phyloP scores from a whole-genome alignment of 2,888 invertebrate genomes.

The Acrobasis consociella region DNA sequence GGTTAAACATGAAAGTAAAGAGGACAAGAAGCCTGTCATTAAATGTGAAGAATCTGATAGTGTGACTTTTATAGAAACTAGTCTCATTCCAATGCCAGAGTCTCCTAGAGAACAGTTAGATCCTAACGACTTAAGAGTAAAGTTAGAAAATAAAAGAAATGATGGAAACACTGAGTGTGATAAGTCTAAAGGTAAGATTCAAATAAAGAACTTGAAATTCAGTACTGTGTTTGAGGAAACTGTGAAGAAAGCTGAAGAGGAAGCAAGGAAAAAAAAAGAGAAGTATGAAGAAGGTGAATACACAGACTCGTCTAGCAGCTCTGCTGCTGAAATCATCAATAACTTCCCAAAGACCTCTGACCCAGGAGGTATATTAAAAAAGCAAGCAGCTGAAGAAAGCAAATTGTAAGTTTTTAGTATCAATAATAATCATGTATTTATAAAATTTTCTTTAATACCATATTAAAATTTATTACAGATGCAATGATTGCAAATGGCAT shows the following conservation, averaged over 20 bases:
- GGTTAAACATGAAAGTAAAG: constrained; percentile 25
- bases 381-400: constrained; percentile 74
- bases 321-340: constrained; percentile 59
- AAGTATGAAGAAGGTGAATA: constrained; percentile 86
- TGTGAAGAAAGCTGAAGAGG: constrained; percentile 85
- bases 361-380: constrained; percentile 73
- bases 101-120: constrained; percentile 59
- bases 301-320: constrained; percentile 71
- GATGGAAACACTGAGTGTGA: constrained; percentile 58
- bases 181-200: constrained; percentile 82
- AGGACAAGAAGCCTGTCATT: constrained; percentile 38
- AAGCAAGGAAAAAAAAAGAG: constrained; percentile 83
- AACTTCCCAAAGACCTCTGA: constrained; percentile 76
- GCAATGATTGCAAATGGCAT: too few species aligned
- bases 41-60: constrained; percentile 48
- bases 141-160: constrained; percentile 52
- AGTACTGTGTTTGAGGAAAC: constrained; percentile 86
- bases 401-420: constrained; percentile 70
- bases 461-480: too few species aligned
- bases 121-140: constrained; percentile 47
- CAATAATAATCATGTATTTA: not conserved
- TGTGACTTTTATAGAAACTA: constrained; percentile 54
- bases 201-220: constrained; percentile 86
- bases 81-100: constrained; percentile 67
- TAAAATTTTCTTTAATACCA: too few species aligned